Percentiles rank a stretch among this genome's conserved stretches.
Conservation (phyloP, 2,888 invertebrate genomes). For the Xanthorhoe spadicearia region DNA sequence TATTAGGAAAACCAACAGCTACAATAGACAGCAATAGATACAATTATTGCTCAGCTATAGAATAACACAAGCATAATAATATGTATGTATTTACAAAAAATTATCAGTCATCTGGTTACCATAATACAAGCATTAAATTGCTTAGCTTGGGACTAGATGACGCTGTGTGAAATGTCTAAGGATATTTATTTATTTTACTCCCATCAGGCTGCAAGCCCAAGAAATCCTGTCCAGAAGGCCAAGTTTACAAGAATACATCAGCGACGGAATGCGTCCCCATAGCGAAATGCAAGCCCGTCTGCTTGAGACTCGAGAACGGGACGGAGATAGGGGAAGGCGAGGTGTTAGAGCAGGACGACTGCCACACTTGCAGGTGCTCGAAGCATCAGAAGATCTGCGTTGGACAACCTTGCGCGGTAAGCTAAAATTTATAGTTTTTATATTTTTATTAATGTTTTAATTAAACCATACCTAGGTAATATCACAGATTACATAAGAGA, state of each 20-base stretch:
- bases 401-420: constrained; percentile 87
- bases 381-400: constrained; percentile 88
- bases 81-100: too few species aligned
- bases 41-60: too few species aligned
- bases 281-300: constrained; percentile 88
- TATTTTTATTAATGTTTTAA: too few species aligned
- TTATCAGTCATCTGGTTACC: too few species aligned
- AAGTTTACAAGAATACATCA: constrained; percentile 89
- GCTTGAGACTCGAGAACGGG: constrained; percentile 87
- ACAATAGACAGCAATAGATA: too few species aligned
- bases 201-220: constrained; percentile 87
- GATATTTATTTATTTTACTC: neutral
- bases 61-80: too few species aligned
- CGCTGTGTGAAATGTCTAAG: too few species aligned
- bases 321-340: constrained; percentile 91
- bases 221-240: constrained; percentile 88
- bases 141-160: too few species aligned
- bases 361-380: constrained; percentile 92
- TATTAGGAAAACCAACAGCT: too few species aligned
- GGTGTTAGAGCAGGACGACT: constrained; percentile 89
- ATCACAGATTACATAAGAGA: too few species aligned
- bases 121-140: too few species aligned
- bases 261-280: constrained; percentile 90
- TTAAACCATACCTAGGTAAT: too few species aligned
- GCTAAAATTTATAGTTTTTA: constrained; percentile 35